Evolutionary conservation across 2,113 vertebrate species (phyloP).

Genomic region (Athene noctua): DNA sequence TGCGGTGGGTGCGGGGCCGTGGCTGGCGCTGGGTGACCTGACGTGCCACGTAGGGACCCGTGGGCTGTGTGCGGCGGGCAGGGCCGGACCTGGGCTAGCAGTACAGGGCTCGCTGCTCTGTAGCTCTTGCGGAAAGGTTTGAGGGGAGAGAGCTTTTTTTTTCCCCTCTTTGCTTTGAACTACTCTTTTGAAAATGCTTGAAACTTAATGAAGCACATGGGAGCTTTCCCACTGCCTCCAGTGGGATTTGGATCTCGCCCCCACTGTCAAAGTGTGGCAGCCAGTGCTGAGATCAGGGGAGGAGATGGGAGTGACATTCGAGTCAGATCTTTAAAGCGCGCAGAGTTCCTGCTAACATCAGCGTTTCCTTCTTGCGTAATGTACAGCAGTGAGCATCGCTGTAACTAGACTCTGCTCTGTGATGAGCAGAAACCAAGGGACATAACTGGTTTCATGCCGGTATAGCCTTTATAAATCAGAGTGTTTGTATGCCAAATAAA

Average conservation of each 20-base stretch:
- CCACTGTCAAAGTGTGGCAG: not conserved
- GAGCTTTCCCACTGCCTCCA: not conserved
- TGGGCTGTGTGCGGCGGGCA: not conserved
- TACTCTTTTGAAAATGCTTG: not conserved
- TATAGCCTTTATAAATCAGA: not conserved
- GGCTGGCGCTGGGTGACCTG: not conserved
- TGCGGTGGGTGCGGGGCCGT: rapidly evolving
- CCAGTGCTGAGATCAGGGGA: not conserved
- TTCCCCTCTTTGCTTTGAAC: not conserved
- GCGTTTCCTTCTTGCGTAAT: not conserved
- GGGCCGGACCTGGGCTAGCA: not conserved
- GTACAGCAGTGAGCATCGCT: not conserved
- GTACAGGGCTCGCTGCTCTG: not conserved
- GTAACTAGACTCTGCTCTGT: not conserved
- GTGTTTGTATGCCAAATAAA: not conserved
- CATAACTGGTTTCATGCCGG: not conserved
- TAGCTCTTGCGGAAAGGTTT: not conserved
- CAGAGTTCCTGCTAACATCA: not conserved
- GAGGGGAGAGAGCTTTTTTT: not conserved
- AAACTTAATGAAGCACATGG: not conserved
- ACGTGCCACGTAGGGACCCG: not conserved
- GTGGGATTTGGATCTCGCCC: not conserved
- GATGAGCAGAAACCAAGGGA: not conserved
- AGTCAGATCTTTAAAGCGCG: not conserved
- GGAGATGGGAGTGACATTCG: not conserved